A percentile compares a stretch with the other conserved stretches of the same genome.
These are phyloP conservation scores for Anser brachyrhynchus DNA, from an alignment of 2,113 vertebrate genomes.

Conservation along the genomic window DNA sequence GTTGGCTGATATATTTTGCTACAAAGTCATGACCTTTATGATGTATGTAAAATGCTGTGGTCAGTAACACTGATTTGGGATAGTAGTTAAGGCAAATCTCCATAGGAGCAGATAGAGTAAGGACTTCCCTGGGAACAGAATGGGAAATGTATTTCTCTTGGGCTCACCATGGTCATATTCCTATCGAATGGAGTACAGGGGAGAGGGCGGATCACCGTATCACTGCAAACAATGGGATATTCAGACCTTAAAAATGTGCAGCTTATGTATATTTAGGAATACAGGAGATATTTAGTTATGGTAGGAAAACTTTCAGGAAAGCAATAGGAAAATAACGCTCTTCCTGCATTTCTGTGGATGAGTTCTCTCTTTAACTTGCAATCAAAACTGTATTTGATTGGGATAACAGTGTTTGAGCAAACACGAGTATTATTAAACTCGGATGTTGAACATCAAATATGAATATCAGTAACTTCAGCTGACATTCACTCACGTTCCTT, in stretches of 20 bases:
- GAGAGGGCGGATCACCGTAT: neutral
- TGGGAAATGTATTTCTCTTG: neutral
- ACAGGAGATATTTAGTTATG: neutral
- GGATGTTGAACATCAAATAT: neutral
- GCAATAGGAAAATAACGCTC: neutral
- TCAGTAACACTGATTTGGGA: neutral
- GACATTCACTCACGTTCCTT: neutral
- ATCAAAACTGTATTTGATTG: neutral
- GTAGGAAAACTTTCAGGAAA: neutral
- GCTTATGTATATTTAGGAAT: neutral
- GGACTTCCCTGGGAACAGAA: neutral
- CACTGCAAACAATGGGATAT: neutral
- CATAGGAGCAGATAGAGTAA: neutral
- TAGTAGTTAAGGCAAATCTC: neutral
- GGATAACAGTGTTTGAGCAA: neutral
- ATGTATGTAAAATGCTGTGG: neutral
- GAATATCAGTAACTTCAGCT: neutral
- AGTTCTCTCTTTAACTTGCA: neutral
- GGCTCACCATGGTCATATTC: neutral
- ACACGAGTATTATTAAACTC: neutral
- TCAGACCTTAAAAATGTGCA: neutral
- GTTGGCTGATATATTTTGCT: neutral
- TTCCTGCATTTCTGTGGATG: neutral
- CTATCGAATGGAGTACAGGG: neutral
- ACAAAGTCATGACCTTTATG: neutral